Evolutionary conservation across 1,140 invertebrate genomes (phyloP), one percentile per base, ranked within the genome.

Genomic region (Drosophila tani): DNA sequence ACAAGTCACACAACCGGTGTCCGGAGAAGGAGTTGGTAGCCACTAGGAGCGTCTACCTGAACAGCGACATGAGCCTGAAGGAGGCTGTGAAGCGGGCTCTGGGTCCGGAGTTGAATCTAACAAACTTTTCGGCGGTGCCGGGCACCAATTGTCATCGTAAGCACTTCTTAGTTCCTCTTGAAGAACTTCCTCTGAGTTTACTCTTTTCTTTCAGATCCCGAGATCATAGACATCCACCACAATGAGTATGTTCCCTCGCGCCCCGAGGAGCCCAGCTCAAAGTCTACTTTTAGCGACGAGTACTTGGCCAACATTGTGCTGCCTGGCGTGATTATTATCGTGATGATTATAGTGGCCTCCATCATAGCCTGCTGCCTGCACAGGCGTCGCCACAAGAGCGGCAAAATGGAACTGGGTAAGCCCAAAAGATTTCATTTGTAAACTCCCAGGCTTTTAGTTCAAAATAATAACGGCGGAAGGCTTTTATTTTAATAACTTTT

Each of bases 311-410:
- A 97, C 1, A 98, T 97, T 70, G 96, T 99, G 14, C 94, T 99
- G 46, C 98, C 98, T 0, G 96, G 96, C 0, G 95, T 98, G 17
- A 97, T 99, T 9, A 98, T 99, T 65, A 95, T 96, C 0, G 95
- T 95, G 8, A 98, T 99, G 97, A 94, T 99, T 2, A 93, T 98
- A 0, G 94, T 99, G 7, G 97, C 98, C 0, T 95, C 96, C 0
- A 94, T 98, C 15, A 96, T 98, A 35, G 98, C 98, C 1, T 99
- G 98, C 91, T 95, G 98, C 40, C 93, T 99, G 15, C 98, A 99
- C 91, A 94, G 96, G 73, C 95, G 96, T 85, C 95, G 96, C 81
- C 95, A 96, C 69, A 94, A 96, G 29, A 97, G 96, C 66, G 97
- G 96, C 1, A 97, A 97, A 92, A 96, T 97, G 95, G 96, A 95